A percentile compares a stretch with the other conserved stretches of the same genome.
Conservation (phyloP, 2,113 vertebrate genomes). For the Coryphaenoides rupestris region DNA sequence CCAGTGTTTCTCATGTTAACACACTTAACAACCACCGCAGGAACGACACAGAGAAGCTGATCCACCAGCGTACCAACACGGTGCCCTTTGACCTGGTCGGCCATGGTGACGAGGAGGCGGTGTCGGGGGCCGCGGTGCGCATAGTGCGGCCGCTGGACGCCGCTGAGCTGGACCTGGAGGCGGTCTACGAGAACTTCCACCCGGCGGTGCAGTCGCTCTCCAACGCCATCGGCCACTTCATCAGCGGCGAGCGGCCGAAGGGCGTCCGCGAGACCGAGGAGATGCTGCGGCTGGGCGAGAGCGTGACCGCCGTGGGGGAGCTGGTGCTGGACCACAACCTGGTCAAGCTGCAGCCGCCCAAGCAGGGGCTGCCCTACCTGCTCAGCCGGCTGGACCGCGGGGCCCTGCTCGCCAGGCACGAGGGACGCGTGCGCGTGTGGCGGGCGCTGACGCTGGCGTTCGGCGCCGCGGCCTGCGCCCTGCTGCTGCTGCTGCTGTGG, state of each 20-base stretch:
- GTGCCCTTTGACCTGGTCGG: constrained; percentile 83
- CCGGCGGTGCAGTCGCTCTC: constrained; percentile 83
- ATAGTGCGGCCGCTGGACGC: constrained; percentile 84
- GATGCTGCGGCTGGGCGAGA: constrained; percentile 85
- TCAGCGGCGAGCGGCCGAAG: constrained; percentile 89
- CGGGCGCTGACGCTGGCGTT: constrained; percentile 74
- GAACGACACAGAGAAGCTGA: constrained; percentile 88
- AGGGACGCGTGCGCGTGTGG: constrained; percentile 74
- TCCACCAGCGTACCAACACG: constrained; percentile 91
- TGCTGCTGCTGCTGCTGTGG: constrained; percentile 78
- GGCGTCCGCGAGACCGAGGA: constrained; percentile 90
- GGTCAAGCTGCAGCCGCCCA: constrained; percentile 89
- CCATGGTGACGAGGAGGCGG: constrained; percentile 51
- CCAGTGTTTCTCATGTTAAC: background rate
- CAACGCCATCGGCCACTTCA: constrained; percentile 84
- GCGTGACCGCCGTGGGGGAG: constrained; percentile 85
- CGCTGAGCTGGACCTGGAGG: constrained; percentile 83
- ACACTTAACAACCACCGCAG: constrained; percentile 55
- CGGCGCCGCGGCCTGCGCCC: constrained; percentile 72
- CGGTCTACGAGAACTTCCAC: constrained; percentile 89
- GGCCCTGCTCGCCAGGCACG: constrained; percentile 77
- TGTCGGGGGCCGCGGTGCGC: constrained; percentile 54
- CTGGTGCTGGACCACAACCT: constrained; percentile 83
- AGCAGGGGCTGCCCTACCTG: constrained; percentile 85
- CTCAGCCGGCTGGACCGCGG: constrained; percentile 80